These are phyloP conservation scores for Andrena praecox DNA, from an alignment of 2,888 invertebrate genomes.

Conservation along the genomic window DNA sequence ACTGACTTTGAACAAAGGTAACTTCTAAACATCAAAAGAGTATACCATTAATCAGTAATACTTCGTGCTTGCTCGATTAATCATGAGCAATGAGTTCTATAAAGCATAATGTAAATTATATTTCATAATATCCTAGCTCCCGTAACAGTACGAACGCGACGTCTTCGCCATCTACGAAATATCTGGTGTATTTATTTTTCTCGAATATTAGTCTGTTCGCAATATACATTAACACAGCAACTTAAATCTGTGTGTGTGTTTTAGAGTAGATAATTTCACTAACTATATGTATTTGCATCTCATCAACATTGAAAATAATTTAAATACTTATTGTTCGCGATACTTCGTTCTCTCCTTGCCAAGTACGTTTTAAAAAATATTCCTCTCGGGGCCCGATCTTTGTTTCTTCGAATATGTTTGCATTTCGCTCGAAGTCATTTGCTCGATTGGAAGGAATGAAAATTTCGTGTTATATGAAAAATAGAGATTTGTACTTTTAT, in stretches of 20 bases:
- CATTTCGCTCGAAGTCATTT: background rate
- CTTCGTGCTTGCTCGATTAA: background rate
- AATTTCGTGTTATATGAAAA: no score
- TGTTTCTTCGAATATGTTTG: background rate
- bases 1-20: constrained; percentile 37
- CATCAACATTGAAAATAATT: background rate
- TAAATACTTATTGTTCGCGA: background rate
- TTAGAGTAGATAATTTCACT: background rate
- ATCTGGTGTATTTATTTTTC: background rate
- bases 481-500: no score
- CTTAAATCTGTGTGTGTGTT: background rate
- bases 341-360: background rate
- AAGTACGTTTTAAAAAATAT: background rate
- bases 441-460: background rate
- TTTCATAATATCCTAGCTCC: background rate
- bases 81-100: background rate
- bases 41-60: constrained; percentile 31
- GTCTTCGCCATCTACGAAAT: background rate
- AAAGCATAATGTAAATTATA: background rate
- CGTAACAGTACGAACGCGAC: background rate
- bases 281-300: no score
- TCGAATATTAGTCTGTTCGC: background rate
- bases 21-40: constrained; percentile 53
- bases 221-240: background rate
- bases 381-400: background rate